Evolutionary conservation across 1,140 invertebrate species (phyloP), one percentile per base, ranked within the genome.

Genomic region (Micrasema longulum): DNA sequence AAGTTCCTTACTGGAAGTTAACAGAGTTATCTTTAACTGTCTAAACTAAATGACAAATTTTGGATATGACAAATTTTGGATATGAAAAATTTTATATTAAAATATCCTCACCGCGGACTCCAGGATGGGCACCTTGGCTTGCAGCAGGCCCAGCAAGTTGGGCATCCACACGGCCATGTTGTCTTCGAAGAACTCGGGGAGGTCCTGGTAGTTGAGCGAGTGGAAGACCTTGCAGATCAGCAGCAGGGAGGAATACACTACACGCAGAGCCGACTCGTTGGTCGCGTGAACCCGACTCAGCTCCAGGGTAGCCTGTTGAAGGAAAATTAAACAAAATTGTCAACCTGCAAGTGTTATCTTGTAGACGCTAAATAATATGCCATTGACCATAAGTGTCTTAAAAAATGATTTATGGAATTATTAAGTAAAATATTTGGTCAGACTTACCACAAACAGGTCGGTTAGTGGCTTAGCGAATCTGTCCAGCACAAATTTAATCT

Each of bases 131-230:
- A 95, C 92, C 81, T 97, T 90, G 5, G 86, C 85, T 75, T 88
- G 91, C 9, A 99, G 83, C 7, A 99, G 86, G 47, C 87, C 89
- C 31, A 95, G 89, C 76, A 99, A 96, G 80, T 95, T 90, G 0
- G 87, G 87, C 96, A 99, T 98, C 97, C 97, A 99, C 11, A 87
- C 88, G 55, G 87, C 85, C 91, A 99, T 98, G 79, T 98, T 97
- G 79, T 99, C 97, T 84, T 99, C 97, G 86, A 99, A 99, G 86
- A 95, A 97, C 85, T 99, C 97, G 0, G 97, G 97, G 73, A 99
- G 84, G 86, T 99, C 97, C 87, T 98, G 96, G 76, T 90, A 96
- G 84, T 99, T 99, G 3, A 99, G 87, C 2, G 96, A 98, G 82
- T 97, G 96, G 84, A 98, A 99, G 20, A 99, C 94, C 87, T 99